These are phyloP conservation scores for Gnatocerus cornutus DNA, from an alignment of 2,888 invertebrate species.

Conservation along the genomic window DNA sequence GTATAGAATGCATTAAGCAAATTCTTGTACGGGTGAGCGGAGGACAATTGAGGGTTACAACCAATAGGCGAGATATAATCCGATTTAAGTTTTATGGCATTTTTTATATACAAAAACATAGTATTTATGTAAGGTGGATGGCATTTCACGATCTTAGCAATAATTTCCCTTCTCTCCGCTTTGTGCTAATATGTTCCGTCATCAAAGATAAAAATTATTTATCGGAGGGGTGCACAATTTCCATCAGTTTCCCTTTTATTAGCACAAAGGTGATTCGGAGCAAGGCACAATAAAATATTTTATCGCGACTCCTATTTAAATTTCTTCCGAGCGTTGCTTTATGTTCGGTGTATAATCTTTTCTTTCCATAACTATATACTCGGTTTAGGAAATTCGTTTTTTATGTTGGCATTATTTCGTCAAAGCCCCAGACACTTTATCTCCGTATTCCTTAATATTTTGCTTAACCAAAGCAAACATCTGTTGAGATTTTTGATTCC, in stretches of 20 bases:
- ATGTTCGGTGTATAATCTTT: conserved; percentile 58
- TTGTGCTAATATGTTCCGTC: conserved; percentile 58
- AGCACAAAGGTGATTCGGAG: conserved; percentile 63
- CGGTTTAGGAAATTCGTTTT: conserved; percentile 49
- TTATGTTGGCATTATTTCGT: conserved; percentile 48
- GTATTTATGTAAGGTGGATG: conserved; percentile 43
- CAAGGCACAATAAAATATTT: conserved; percentile 63
- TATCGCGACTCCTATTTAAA: conserved; percentile 60
- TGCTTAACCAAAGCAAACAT: not conserved
- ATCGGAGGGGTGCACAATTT: conserved; percentile 58
- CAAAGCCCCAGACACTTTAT: conserved; percentile 30
- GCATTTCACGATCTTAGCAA: conserved; percentile 35
- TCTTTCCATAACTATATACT: conserved; percentile 52
- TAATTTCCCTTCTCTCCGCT: conserved; percentile 37
- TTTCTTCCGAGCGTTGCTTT: conserved; percentile 57
- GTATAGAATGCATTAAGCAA: conserved; percentile 66
- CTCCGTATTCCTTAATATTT: not conserved
- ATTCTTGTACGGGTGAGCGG: conserved; percentile 64
- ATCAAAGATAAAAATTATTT: conserved; percentile 64
- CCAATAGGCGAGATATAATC: conserved; percentile 45
- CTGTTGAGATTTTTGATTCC: not conserved
- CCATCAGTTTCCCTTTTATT: conserved; percentile 62
- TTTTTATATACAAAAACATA: conserved; percentile 47
- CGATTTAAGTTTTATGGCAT: conserved; percentile 47
- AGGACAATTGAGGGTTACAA: conserved; percentile 55